phyloP scores from a whole-genome alignment of 35 echinoderm and acorn worm species.

The Eucidaris tribuloides region DNA sequence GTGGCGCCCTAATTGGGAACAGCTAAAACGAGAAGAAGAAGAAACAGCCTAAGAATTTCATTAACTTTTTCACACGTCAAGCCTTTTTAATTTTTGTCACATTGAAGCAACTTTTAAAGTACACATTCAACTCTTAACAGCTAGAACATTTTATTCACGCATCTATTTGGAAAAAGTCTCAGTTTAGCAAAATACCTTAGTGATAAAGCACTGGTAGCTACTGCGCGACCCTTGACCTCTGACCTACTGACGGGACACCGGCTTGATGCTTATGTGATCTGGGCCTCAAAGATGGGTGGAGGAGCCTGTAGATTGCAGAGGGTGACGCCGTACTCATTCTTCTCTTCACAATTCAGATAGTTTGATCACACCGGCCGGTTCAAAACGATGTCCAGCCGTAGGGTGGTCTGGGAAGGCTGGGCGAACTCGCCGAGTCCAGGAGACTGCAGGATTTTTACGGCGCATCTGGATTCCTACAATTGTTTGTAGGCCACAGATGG shows the following conservation, averaged over 20 bases:
- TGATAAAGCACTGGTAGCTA: no score
- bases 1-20: no score
- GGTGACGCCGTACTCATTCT: conserved; percentile 43
- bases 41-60: no score
- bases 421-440: conserved; percentile 72
- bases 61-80: no score
- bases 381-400: conserved; percentile 62
- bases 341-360: conserved; percentile 58
- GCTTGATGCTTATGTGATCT: conserved; percentile 75
- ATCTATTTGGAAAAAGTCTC: no score
- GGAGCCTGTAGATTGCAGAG: conserved; percentile 59
- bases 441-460: conserved; percentile 60
- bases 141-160: no score
- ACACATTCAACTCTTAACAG: no score
- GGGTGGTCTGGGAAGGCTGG: conserved; percentile 30
- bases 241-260: conserved; percentile 67
- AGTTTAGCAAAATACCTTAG: no score
- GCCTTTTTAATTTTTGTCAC: no score
- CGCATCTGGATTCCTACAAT: conserved; percentile 69
- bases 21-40: no score
- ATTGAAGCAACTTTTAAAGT: no score
- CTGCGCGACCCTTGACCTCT: conserved; percentile 65
- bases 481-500: no score
- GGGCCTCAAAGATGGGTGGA: conserved; percentile 47
- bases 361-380: conserved; percentile 44